Percentiles rank a stretch among this genome's conserved stretches.
phyloP scores from a whole-genome alignment of 2,113 vertebrate species.

The Xiphophorus couchianus region DNA sequence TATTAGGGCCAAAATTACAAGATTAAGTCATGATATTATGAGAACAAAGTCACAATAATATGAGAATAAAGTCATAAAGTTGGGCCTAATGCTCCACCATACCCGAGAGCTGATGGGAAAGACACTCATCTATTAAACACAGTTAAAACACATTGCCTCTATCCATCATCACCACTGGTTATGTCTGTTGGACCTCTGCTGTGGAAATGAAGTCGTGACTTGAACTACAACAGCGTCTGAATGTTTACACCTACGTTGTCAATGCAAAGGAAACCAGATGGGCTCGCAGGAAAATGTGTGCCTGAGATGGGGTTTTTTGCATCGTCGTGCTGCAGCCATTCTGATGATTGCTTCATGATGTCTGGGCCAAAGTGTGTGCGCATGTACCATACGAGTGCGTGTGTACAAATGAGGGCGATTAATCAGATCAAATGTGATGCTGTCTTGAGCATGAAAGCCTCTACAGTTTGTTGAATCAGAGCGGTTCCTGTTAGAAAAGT shows the following conservation, averaged over 20 bases:
- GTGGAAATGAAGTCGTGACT: conserved; percentile 9
- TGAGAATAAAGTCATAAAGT: too few relatives aligned
- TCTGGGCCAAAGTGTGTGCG: conserved; percentile 20
- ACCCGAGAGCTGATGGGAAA: background rate
- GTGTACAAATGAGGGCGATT: conserved; percentile 48
- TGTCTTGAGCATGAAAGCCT: conserved; percentile 46
- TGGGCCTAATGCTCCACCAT: too few relatives aligned
- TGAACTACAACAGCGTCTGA: conserved; percentile 35
- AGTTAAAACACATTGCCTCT: background rate
- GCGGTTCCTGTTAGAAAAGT: background rate
- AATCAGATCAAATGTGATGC: conserved; percentile 55
- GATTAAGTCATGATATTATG: too few relatives aligned
- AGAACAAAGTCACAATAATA: too few relatives aligned
- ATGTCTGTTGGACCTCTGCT: conserved; percentile 8
- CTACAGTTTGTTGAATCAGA: conserved; percentile 43
- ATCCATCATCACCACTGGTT: background rate
- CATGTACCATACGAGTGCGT: background rate
- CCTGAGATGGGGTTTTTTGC: conserved; percentile 30
- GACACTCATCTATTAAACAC: background rate
- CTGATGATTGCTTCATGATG: conserved; percentile 70
- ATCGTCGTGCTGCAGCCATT: conserved; percentile 44
- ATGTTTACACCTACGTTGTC: conserved; percentile 49
- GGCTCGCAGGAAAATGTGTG: conserved; percentile 49
- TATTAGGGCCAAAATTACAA: too few relatives aligned
- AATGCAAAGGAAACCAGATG: conserved; percentile 56